phyloP scores from a whole-genome alignment of 1,140 invertebrate genomes.

The Aphaenogaster rudis region DNA sequence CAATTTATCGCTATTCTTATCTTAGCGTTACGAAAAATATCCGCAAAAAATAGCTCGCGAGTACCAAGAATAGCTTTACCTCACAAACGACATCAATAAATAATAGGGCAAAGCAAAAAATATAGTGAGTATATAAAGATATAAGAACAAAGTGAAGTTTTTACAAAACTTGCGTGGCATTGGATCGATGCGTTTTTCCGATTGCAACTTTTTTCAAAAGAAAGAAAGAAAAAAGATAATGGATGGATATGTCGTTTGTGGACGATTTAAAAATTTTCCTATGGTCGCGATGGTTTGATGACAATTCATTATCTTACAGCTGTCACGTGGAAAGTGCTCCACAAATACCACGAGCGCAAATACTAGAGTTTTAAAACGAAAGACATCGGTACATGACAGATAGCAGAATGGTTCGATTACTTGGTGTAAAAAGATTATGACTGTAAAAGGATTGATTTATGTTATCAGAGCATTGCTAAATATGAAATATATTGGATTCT shows the following conservation, averaged over 20 bases:
- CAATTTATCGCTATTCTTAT: constrained; percentile 33
- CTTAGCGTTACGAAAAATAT: neutral
- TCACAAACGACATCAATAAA: constrained; percentile 11
- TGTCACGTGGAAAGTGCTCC: constrained; percentile 26
- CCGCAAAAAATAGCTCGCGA: constrained; percentile 19
- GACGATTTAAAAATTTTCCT: constrained; percentile 4
- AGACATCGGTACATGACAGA: constrained; percentile 13
- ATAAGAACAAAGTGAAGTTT: neutral
- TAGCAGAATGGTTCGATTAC: neutral
- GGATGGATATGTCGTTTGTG: neutral
- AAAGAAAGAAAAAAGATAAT: neutral
- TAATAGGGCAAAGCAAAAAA: neutral
- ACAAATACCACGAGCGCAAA: constrained; percentile 48
- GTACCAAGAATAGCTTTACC: neutral
- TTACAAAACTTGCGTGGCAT: neutral
- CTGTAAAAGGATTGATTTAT: neutral
- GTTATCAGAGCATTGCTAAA: constrained; percentile 1
- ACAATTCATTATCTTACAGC: constrained; percentile 38
- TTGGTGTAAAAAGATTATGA: neutral
- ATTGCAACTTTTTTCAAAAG: neutral
- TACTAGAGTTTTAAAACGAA: constrained; percentile 11
- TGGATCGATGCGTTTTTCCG: neutral
- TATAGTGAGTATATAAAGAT: neutral
- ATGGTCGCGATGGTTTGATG: neutral
- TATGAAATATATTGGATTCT: constrained; percentile 1